Evolutionary conservation across 2,888 invertebrate genomes (phyloP).

Genomic region (Crepidodera aurea): DNA sequence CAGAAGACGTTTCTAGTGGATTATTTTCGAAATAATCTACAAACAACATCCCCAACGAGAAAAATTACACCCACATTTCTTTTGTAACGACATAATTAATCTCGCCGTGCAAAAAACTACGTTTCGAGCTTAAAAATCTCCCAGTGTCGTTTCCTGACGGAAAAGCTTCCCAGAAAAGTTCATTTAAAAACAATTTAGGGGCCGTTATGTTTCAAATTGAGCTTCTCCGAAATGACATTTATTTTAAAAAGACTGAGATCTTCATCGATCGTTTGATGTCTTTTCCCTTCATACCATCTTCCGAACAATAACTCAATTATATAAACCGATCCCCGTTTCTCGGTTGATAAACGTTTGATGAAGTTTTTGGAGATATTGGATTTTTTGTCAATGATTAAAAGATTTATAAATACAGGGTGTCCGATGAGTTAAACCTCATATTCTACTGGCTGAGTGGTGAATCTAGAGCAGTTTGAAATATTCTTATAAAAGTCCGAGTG

Average conservation of each 20-base stretch:
- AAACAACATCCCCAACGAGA: conserved; percentile 11
- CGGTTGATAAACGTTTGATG: conserved; percentile 10
- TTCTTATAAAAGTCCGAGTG: too few species aligned
- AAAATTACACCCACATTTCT: conserved; percentile 17
- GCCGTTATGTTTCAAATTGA: conserved; percentile 23
- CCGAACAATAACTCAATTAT: conserved; percentile 21
- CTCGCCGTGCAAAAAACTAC: conserved; percentile 33
- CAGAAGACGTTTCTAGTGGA: conserved; percentile 1
- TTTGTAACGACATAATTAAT: conserved; percentile 36
- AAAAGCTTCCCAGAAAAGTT: conserved; percentile 43
- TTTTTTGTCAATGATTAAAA: background rate
- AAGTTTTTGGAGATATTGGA: conserved; percentile 5
- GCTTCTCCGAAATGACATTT: conserved; percentile 15
- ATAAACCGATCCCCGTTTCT: conserved; percentile 14
- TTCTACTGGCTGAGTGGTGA: too few species aligned
- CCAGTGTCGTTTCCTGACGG: conserved; percentile 32
- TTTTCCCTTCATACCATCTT: conserved; percentile 12
- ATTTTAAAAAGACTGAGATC: conserved; percentile 13
- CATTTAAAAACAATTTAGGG: conserved; percentile 51
- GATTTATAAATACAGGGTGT: too few species aligned
- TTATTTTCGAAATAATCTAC: conserved; percentile 3
- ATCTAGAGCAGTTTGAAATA: too few species aligned
- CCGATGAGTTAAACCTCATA: too few species aligned
- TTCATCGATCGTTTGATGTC: conserved; percentile 16
- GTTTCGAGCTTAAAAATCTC: conserved; percentile 33